Percentiles rank a stretch among this genome's conserved stretches.
Conservation (phyloP, 2,113 vertebrate genomes). For the Proterorhinus semilunaris region DNA sequence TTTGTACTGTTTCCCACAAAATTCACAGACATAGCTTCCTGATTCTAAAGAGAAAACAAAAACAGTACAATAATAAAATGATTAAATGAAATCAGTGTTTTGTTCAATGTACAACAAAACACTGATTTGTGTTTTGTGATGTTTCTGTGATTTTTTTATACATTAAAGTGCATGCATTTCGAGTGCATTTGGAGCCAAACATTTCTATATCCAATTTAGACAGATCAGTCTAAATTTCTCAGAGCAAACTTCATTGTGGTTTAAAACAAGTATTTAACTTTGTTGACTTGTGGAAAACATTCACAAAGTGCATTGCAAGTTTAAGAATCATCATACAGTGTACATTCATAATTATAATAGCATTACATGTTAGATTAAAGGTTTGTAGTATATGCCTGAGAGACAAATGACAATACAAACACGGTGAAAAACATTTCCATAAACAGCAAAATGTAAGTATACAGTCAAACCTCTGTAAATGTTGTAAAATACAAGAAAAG, state of each 20-base stretch:
- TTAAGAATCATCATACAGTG: too few relatives aligned
- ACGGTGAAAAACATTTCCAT: too few relatives aligned
- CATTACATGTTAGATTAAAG: too few relatives aligned
- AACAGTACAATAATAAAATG: slow-evolving; percentile 26
- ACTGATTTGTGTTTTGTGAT: too few relatives aligned
- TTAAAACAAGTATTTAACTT: too few relatives aligned
- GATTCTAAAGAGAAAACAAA: slow-evolving; percentile 83
- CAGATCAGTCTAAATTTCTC: not conserved
- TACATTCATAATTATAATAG: too few relatives aligned
- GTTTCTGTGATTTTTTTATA: slow-evolving; percentile 17
- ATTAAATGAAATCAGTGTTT: not conserved
- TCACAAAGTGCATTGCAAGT: too few relatives aligned
- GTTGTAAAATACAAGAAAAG: not conserved
- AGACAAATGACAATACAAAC: too few relatives aligned
- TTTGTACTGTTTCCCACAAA: slow-evolving; percentile 98
- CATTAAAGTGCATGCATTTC: not conserved
- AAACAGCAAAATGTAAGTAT: too few relatives aligned
- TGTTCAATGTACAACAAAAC: not conserved
- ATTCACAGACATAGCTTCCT: slow-evolving; percentile 96
- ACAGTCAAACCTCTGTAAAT: not conserved
- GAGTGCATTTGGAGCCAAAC: not conserved
- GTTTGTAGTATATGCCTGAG: too few relatives aligned
- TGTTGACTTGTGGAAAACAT: too few relatives aligned
- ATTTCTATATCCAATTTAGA: not conserved
- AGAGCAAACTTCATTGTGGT: not conserved